These are phyloP conservation scores for Wasmannia auropunctata DNA, from an alignment of 1,140 invertebrate genomes.

Conservation along the genomic window DNA sequence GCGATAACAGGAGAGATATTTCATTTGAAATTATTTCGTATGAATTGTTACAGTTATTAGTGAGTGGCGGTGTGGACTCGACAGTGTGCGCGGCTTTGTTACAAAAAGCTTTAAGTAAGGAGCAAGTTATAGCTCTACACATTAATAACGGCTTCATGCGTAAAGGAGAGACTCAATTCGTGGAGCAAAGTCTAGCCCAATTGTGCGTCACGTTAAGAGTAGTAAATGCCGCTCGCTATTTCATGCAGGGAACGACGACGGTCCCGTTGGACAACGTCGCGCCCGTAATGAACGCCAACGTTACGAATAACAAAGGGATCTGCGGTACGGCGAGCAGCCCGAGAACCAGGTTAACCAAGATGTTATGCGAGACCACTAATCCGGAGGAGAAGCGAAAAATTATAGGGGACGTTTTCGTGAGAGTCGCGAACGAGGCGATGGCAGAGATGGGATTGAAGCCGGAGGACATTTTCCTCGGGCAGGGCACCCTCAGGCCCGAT, in stretches of 20 bases:
- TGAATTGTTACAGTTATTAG: conserved; percentile 89
- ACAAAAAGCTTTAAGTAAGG: conserved; percentile 94
- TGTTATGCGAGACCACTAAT: conserved; percentile 93
- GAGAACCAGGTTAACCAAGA: conserved; percentile 92
- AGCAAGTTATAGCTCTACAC: conserved; percentile 98
- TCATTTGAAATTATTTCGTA: background rate
- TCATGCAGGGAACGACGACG: conserved; percentile 92
- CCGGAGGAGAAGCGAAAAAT: conserved; percentile 99
- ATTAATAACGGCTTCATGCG: conserved; percentile 99
- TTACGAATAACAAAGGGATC: conserved; percentile 84
- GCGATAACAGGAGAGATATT: background rate
- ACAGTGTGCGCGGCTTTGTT: conserved; percentile 98
- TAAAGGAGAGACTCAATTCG: conserved; percentile 96
- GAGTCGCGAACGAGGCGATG: conserved; percentile 94
- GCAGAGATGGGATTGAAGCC: conserved; percentile 92
- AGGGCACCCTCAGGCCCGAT: conserved; percentile 98
- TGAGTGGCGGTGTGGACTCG: conserved; percentile 99
- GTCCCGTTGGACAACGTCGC: conserved; percentile 88
- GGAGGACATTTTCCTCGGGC: conserved; percentile 94
- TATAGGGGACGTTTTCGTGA: conserved; percentile 99
- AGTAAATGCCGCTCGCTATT: conserved; percentile 90
- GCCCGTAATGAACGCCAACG: conserved; percentile 85
- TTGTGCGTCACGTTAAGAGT: conserved; percentile 95
- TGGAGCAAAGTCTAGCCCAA: conserved; percentile 93
- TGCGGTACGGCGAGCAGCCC: conserved; percentile 83